Percentiles rank a stretch among this genome's conserved stretches.
Conservation (phyloP, 2,797 vertebrate species). For the Sebastolobus altivelis region DNA sequence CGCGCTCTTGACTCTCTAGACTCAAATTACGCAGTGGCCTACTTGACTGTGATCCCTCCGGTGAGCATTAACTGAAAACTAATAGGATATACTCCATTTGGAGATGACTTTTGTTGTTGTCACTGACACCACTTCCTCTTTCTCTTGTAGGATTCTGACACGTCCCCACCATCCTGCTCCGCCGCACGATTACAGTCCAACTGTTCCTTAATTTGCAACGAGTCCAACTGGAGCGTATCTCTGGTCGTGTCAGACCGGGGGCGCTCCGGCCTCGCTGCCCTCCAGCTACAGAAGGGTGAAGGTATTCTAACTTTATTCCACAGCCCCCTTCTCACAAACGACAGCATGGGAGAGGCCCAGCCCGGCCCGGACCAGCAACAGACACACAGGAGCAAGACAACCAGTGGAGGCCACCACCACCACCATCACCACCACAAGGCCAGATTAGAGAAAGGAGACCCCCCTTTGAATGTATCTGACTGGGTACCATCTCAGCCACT, state of each 20-base stretch:
- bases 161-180: slow-evolving; percentile 78
- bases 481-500: slow-evolving; percentile 72
- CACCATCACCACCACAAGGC: slow-evolving; percentile 32
- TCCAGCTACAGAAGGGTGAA: slow-evolving; percentile 78
- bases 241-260: slow-evolving; percentile 80
- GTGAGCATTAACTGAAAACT: slow-evolving; percentile 61
- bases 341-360: slow-evolving; percentile 6
- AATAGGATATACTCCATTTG: neutral
- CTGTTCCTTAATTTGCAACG: slow-evolving; percentile 72
- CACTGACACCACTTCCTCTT: slow-evolving; percentile 3
- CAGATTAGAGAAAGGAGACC: slow-evolving; percentile 68
- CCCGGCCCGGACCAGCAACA: neutral
- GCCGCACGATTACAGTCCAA: slow-evolving; percentile 52
- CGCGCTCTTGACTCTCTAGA: slow-evolving; percentile 69
- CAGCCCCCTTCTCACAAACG: slow-evolving; percentile 35
- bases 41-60: slow-evolving; percentile 79
- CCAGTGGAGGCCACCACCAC: slow-evolving; percentile 2
- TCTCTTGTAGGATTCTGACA: slow-evolving; percentile 76
- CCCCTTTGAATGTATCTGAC: slow-evolving; percentile 75
- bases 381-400: slow-evolving; percentile 15
- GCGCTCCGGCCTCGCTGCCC: slow-evolving; percentile 80
- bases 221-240: slow-evolving; percentile 79
- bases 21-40: slow-evolving; percentile 84
- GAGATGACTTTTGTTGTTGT: neutral
- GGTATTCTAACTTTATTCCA: slow-evolving; percentile 75